phyloP scores from a whole-genome alignment of 2,797 vertebrate species.

The Eulemur rubriventer region DNA sequence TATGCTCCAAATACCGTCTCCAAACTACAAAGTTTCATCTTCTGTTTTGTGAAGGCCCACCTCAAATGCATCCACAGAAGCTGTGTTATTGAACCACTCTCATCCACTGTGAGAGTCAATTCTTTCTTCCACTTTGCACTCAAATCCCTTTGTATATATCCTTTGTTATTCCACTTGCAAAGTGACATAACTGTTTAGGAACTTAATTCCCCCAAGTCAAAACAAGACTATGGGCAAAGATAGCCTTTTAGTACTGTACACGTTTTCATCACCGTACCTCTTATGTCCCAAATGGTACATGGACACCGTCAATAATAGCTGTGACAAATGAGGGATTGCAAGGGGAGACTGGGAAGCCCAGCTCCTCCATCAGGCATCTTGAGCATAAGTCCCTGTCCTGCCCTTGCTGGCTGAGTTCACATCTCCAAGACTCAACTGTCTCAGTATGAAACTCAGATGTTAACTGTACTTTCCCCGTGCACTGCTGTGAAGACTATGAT shows the following conservation, averaged over 20 bases:
- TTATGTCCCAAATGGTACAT: no score
- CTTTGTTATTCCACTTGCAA: neutral
- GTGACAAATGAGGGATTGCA: neutral
- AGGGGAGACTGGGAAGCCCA: neutral
- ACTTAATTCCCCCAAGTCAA: neutral
- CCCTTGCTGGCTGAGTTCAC: neutral
- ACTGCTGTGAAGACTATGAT: neutral
- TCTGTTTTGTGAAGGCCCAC: neutral
- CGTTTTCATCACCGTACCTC: neutral
- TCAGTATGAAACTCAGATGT: neutral
- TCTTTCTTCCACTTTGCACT: neutral
- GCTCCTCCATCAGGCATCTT: no score
- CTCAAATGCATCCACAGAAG: neutral
- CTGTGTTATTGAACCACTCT: neutral
- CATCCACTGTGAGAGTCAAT: neutral
- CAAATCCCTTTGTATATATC: neutral
- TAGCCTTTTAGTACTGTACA: no score
- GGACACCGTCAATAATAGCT: neutral
- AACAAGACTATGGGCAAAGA: neutral
- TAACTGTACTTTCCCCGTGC: neutral
- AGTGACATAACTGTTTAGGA: neutral
- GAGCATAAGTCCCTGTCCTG: no score
- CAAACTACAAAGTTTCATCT: neutral
- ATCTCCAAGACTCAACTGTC: neutral
- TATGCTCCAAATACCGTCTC: neutral